These are phyloP conservation scores for Hydropotes inermis DNA, from an alignment of 2,113 vertebrate genomes.

Conservation along the genomic window DNA sequence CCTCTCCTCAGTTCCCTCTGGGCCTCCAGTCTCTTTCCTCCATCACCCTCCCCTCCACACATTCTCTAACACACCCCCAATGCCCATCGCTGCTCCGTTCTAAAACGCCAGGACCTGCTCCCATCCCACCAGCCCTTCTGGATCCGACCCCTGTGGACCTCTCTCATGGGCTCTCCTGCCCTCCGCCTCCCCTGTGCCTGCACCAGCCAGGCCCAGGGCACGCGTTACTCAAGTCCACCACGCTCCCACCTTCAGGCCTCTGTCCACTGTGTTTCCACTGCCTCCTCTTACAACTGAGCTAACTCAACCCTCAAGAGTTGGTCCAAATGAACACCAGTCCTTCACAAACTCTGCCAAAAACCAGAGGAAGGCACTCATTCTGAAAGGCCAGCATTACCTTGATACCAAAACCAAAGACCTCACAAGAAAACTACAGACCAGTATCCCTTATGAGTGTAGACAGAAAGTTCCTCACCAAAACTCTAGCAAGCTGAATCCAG, in stretches of 20 bases:
- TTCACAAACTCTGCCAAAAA: background rate
- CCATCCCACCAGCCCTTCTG: background rate
- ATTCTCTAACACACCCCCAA: background rate
- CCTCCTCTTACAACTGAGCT: background rate
- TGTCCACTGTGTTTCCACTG: background rate
- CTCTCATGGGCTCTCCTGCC: background rate
- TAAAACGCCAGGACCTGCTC: background rate
- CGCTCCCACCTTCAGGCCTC: background rate
- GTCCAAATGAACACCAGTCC: background rate
- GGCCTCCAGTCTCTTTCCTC: rapidly evolving
- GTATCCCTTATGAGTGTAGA: background rate
- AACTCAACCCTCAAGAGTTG: background rate
- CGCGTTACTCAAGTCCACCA: background rate
- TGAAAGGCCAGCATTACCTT: too few species aligned
- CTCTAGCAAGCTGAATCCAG: background rate
- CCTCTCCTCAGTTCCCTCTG: too few species aligned
- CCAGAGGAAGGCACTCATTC: background rate
- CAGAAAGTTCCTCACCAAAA: background rate
- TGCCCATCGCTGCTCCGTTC: background rate
- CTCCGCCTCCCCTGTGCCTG: background rate
- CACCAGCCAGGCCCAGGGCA: background rate
- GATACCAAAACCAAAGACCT: background rate
- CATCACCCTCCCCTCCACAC: background rate
- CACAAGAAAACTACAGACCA: background rate
- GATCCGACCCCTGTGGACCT: background rate